Evolutionary conservation across 2,113 vertebrate genomes (phyloP), one percentile per base, ranked within the genome.

Genomic region (Craseonycteris thonglongyai): DNA sequence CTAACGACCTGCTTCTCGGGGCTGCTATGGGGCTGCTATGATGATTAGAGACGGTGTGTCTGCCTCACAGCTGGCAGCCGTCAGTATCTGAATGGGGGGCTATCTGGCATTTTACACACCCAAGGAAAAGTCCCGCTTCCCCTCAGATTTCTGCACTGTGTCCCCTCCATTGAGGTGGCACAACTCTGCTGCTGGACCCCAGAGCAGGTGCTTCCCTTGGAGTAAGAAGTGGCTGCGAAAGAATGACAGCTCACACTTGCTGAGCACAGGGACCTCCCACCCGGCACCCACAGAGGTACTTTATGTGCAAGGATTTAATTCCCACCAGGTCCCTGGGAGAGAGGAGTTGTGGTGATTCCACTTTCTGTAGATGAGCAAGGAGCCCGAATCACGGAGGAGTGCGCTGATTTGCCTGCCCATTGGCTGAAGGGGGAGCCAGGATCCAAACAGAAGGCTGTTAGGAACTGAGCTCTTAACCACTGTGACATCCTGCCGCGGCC

Each of bases 251-350:
- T 65, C 71, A 26, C 47, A 21, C 30, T 33, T 7, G 11, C 26
- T 11, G 26, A 58, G 84, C 51, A 21, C 45, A 5, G 13, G 3
- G 18, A 26, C 49, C 49, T 65, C 38, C 2, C 1, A 33, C 9
- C 49, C 45, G 38, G n/a, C 18, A 30, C 38, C 30, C 0, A 12
- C 42, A 16, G 10, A 4, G 35, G 28, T 0, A 30, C 21, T 16
- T 47, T 38, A 14, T 5, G 3, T 4, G 45, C 61, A 7, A 0
- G 24, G 72, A 38, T 30, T 54, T 33, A 28, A 49, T 22, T 54
- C 33, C 65, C 82, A 38, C 68, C 33, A 7, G 4, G 5, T 33
- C 68, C n/a, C 61, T 19, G 11, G 59, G 56, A 7, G 35, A 35
- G 72, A 47, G 33, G 63, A 30, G 18, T 68, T 65, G 7, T 1